Evolutionary conservation across 2,888 invertebrate genomes (phyloP).

Genomic region (Chouioia cunea): DNA sequence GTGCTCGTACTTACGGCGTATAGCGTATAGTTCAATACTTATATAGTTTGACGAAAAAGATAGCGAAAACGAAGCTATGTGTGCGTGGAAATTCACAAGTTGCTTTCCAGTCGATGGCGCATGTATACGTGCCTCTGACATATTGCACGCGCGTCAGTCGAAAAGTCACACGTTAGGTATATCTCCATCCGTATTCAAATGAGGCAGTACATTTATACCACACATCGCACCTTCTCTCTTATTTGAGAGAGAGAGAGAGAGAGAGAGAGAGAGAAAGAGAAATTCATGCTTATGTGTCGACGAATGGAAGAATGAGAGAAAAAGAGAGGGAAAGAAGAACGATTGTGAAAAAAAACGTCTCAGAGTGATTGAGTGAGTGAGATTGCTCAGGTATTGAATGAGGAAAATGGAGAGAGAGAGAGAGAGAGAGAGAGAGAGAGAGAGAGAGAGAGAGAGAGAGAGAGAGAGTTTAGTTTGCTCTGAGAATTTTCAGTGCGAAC

Average conservation of each 20-base stretch:
- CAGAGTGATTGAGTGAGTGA: not conserved
- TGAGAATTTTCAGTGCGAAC: too few relatives aligned
- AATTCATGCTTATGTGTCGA: slow-evolving; percentile 14
- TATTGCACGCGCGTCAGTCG: slow-evolving; percentile 61
- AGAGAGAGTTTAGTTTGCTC: too few relatives aligned
- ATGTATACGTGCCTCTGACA: slow-evolving; percentile 62
- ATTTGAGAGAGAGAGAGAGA: not conserved
- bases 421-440: too few relatives aligned
- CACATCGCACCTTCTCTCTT: slow-evolving; percentile 55
- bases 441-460: too few relatives aligned
- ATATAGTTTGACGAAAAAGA: too few relatives aligned
- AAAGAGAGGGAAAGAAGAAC: not conserved
- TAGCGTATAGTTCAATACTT: too few relatives aligned
- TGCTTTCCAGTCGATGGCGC: slow-evolving; percentile 55
- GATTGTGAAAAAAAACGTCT: slow-evolving; percentile 7
- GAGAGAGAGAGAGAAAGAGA: too few relatives aligned
- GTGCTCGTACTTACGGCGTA: too few relatives aligned
- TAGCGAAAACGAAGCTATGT: too few relatives aligned
- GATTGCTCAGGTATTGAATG: too few relatives aligned
- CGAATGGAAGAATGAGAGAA: slow-evolving; percentile 7
- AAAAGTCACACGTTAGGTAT: slow-evolving; percentile 53
- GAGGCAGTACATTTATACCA: slow-evolving; percentile 63
- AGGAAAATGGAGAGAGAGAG: too few relatives aligned
- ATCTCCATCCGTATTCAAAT: slow-evolving; percentile 68
- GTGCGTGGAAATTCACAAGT: too few relatives aligned